Evolutionary conservation across 2,797 vertebrate genomes (phyloP), one percentile per base, ranked within the genome.

Genomic region (Phylloscopus collybita): DNA sequence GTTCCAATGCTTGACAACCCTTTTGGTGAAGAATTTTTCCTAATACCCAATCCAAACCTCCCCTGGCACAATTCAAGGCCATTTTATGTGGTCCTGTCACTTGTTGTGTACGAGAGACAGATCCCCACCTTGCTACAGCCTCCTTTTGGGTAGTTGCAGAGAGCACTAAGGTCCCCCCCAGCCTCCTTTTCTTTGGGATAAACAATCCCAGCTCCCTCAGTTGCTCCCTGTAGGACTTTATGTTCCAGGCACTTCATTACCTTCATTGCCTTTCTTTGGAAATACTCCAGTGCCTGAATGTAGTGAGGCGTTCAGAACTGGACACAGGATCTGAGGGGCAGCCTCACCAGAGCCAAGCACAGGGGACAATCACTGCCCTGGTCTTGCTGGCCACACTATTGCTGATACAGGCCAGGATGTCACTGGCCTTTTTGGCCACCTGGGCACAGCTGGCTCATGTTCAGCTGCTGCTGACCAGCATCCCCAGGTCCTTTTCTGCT

Each of bases 381-480:
- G 0, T 22, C 4, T 30, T 84, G 16, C 40, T 70, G 57, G 20
- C 22, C 32, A 53, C 10, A 3, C 30, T 3, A 2, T 26, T 59
- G 21, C 40, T 70, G 14, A n/a, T 3, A 2, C 13, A 64, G 12
- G 27, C 38, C 62, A 54, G 23, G 38, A 2, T 54, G 51, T 20
- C 19, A 0, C 8, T 45, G 70, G 32, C 53, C 32, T 76, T 25
- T 32, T 60, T 34, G 42, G 53, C 75, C 25, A 40, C 32, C 25
- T 40, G 53, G 7, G 32, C 36, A 32, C 38, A 5, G 1, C 29
- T 34, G 70, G 64, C 18, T 81, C 21, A 5, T 51, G 16, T 25
- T 86, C 29, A 81, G 16, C 11, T 0, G 0, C 36, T 50, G 29
- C 38, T 34, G 0, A 14, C 16, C 59, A 86, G 2, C 30, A 30